Conservation (phyloP, 2,888 invertebrate species). For the Scaptodrosophila latifasciaeformis region DNA sequence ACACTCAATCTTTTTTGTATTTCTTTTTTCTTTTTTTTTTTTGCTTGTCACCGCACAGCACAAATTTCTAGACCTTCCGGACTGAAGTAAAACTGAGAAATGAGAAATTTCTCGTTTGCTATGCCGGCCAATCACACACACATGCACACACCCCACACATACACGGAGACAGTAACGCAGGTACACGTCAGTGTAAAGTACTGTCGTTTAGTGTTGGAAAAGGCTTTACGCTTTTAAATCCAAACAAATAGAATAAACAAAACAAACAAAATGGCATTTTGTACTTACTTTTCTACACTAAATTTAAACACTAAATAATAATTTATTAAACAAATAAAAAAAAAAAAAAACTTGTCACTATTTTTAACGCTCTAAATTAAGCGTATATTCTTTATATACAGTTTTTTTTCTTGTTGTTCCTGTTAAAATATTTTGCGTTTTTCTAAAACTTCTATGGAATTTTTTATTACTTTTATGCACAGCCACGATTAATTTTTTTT, state of each 20-base stretch:
- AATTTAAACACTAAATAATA: conserved; percentile 39
- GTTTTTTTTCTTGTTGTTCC: conserved; percentile 47
- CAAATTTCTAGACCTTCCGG: too few relatives aligned
- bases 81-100: too few relatives aligned
- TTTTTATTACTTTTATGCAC: conserved; percentile 1
- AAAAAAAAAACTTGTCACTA: conserved; percentile 36
- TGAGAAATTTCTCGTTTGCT: too few relatives aligned
- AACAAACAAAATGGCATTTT: neutral
- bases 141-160: conserved; percentile 16
- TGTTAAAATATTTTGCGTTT: conserved; percentile 37
- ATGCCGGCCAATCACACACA: conserved; percentile 18
- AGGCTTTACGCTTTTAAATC: neutral
- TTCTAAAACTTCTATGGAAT: neutral
- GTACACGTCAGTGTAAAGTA: conserved; percentile 55
- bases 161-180: conserved; percentile 17
- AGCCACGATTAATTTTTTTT: conserved; percentile 5
- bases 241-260: too few relatives aligned
- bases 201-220: conserved; percentile 42
- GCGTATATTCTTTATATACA: conserved; percentile 34
- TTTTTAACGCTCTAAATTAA: conserved; percentile 15
- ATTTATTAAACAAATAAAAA: conserved; percentile 26
- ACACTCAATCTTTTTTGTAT: neutral
- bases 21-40: too few relatives aligned
- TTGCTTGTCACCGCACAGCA: too few relatives aligned
- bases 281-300: conserved; percentile 56